Percentiles rank a stretch among this genome's conserved stretches.
Conservation (phyloP, 2,797 vertebrate genomes). For the Pempheris klunzingeri region DNA sequence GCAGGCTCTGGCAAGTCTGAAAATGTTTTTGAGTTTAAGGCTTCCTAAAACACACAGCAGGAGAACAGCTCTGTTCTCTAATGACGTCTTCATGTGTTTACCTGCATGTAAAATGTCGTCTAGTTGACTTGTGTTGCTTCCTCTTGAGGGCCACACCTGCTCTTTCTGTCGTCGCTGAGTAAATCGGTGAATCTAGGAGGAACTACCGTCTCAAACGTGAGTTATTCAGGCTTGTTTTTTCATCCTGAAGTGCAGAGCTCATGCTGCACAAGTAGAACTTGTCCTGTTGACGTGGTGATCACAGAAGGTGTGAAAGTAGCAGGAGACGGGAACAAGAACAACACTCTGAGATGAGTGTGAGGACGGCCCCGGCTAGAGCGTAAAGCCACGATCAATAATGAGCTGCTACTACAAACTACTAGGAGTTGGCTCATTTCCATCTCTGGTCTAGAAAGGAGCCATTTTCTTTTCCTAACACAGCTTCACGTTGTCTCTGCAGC, state of each 20-base stretch:
- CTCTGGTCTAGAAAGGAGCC: neutral
- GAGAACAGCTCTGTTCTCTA: neutral
- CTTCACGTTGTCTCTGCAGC: constrained; percentile 76
- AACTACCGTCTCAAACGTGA: neutral
- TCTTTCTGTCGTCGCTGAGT: neutral
- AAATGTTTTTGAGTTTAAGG: neutral
- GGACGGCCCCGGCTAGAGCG: too few relatives aligned
- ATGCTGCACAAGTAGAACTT: neutral
- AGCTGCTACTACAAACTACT: neutral
- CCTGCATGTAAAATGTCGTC: too few relatives aligned
- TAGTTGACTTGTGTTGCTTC: neutral
- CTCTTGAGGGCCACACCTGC: neutral
- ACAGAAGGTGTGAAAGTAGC: neutral
- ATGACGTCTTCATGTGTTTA: too few relatives aligned
- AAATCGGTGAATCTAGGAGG: neutral
- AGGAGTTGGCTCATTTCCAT: neutral
- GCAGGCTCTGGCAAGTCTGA: neutral
- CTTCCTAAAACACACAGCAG: neutral
- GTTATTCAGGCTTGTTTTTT: neutral
- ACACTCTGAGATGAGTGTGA: too few relatives aligned
- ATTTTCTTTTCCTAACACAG: neutral
- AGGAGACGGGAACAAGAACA: neutral
- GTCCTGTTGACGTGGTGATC: neutral
- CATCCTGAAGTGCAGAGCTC: neutral
- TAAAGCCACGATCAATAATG: neutral